Conservation (phyloP, 2,888 invertebrate species). For the Aelia acuminata region DNA sequence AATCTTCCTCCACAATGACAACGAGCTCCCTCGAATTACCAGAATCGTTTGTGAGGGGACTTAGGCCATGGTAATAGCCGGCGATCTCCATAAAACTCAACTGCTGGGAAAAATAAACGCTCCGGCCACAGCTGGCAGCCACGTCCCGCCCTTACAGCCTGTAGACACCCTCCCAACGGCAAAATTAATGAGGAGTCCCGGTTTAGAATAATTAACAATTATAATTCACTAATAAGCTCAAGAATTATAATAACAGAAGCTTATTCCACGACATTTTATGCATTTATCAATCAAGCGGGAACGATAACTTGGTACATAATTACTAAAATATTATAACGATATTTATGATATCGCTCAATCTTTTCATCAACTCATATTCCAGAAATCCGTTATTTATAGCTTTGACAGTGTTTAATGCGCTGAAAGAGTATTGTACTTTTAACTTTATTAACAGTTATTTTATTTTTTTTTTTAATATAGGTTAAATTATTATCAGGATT, state of each 20-base stretch:
- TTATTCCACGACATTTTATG: neutral
- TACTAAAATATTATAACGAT: too few species aligned
- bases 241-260: too few species aligned
- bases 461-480: too few species aligned
- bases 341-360: too few species aligned
- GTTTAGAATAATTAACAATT: conserved; percentile 1
- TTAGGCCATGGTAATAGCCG: conserved; percentile 29
- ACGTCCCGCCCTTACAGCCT: neutral
- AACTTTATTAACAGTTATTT: too few species aligned
- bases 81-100: conserved; percentile 43
- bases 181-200: neutral
- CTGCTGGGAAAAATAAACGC: conserved; percentile 44
- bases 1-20: conserved; percentile 15
- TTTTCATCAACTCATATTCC: too few species aligned
- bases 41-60: conserved; percentile 46
- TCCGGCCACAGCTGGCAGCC: conserved; percentile 7
- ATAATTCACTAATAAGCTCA: conserved; percentile 8
- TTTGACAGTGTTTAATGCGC: too few species aligned
- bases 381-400: too few species aligned
- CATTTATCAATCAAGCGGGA: neutral
- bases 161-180: neutral
- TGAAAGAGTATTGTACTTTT: too few species aligned
- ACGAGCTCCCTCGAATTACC: conserved; percentile 29
- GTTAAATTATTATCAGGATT: too few species aligned
- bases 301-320: too few species aligned